Evolutionary conservation across 2,888 invertebrate species (phyloP).

Genomic region (Yponomeuta plumbellus): DNA sequence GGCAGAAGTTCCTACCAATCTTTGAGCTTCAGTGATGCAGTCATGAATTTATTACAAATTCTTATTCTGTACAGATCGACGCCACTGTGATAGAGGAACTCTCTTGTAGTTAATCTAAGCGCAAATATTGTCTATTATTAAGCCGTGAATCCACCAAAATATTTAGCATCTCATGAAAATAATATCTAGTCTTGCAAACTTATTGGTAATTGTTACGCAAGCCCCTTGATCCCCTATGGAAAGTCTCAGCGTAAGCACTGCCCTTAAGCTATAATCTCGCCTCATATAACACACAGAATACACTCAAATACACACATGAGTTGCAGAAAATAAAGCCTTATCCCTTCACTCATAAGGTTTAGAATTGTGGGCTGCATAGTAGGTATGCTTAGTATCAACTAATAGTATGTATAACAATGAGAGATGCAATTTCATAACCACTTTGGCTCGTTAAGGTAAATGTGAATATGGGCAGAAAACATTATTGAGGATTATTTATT

Average conservation of each 20-base stretch:
- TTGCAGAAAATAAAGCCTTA: not conserved
- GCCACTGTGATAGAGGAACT: too few relatives aligned
- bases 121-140: too few relatives aligned
- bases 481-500: not conserved
- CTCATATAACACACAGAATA: conserved; percentile 5
- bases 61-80: too few relatives aligned
- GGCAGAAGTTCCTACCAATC: too few relatives aligned
- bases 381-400: not conserved
- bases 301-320: not conserved
- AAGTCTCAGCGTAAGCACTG: not conserved
- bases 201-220: too few relatives aligned
- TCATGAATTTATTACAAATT: too few relatives aligned
- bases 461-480: not conserved
- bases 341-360: not conserved
- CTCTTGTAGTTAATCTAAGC: too few relatives aligned
- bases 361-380: not conserved
- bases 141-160: too few relatives aligned
- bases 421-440: not conserved
- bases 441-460: not conserved
- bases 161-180: too few relatives aligned
- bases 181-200: too few relatives aligned
- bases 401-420: not conserved
- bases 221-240: not conserved
- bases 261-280: conserved; percentile 7
- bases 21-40: too few relatives aligned